A percentile compares a stretch with the other conserved stretches of the same genome.
Evolutionary conservation across 1,140 invertebrate species (phyloP).

Genomic region (Drosophila nannoptera): DNA sequence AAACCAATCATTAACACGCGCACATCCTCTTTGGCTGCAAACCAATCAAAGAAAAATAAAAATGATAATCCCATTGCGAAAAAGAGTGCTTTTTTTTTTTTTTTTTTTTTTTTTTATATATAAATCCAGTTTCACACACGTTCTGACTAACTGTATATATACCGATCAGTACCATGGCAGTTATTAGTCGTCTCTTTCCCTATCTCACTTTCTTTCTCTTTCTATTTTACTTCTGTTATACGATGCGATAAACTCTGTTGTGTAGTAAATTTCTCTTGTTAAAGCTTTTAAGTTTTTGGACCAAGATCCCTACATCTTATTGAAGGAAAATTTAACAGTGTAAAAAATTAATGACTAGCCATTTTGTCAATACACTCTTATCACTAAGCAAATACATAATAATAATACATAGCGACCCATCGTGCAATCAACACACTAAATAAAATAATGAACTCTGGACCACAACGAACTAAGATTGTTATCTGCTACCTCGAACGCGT

Average conservation of each 20-base stretch:
- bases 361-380: too few species aligned
- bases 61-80: slow-evolving; percentile 38
- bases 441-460: too few species aligned
- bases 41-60: slow-evolving; percentile 30
- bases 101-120: too few species aligned
- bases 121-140: neutral
- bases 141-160: slow-evolving; percentile 4
- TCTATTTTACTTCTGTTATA: slow-evolving; percentile 5
- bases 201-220: neutral
- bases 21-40: slow-evolving; percentile 27
- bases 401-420: too few species aligned
- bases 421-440: too few species aligned
- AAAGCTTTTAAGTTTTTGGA: neutral
- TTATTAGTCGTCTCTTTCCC: neutral
- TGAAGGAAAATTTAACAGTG: neutral
- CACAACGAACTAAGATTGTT: too few species aligned
- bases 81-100: neutral
- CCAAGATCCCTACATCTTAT: neutral
- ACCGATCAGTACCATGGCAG: neutral
- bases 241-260: neutral
- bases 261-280: neutral
- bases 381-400: too few species aligned
- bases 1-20: slow-evolving; percentile 82
- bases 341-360: neutral
- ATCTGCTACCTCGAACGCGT: too few species aligned